Evolutionary conservation across 1,140 invertebrate genomes (phyloP).

Genomic region (Samia ricini): DNA sequence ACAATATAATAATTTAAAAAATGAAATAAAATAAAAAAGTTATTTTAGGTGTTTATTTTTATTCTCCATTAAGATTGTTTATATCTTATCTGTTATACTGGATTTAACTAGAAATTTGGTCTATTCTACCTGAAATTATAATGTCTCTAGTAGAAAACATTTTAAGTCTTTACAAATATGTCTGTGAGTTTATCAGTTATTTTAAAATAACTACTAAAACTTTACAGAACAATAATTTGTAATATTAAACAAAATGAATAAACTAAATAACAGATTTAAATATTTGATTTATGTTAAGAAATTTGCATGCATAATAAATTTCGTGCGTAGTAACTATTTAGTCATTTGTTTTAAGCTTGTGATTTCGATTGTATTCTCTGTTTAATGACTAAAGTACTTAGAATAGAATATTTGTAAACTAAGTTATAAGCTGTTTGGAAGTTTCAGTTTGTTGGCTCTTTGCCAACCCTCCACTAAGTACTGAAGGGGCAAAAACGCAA

Average conservation of each 20-base stretch:
- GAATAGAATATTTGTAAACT: constrained; percentile 2
- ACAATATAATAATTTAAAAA: too few relatives aligned
- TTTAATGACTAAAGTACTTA: constrained; percentile 1
- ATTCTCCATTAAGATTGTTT: too few relatives aligned
- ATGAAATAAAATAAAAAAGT: too few relatives aligned
- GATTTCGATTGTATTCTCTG: not conserved
- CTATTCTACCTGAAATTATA: too few relatives aligned
- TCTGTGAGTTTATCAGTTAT: too few relatives aligned
- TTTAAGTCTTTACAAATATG: too few relatives aligned
- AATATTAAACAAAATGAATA: not conserved
- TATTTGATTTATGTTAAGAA: not conserved
- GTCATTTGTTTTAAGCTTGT: not conserved
- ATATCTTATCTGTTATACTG: too few relatives aligned
- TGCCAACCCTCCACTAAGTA: constrained; percentile 14
- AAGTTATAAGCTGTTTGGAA: constrained; percentile 22
- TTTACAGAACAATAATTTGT: too few relatives aligned
- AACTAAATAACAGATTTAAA: not conserved
- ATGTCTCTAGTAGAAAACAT: too few relatives aligned
- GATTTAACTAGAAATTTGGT: too few relatives aligned
- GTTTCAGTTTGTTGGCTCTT: constrained; percentile 14
- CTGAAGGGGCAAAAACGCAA: constrained; percentile 19
- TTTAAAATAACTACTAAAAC: too few relatives aligned
- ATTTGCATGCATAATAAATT: not conserved
- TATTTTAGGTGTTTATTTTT: too few relatives aligned
- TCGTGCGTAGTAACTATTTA: not conserved